Evolutionary conservation across 2,888 invertebrate genomes (phyloP).

Genomic region (Pelosia muscerda): DNA sequence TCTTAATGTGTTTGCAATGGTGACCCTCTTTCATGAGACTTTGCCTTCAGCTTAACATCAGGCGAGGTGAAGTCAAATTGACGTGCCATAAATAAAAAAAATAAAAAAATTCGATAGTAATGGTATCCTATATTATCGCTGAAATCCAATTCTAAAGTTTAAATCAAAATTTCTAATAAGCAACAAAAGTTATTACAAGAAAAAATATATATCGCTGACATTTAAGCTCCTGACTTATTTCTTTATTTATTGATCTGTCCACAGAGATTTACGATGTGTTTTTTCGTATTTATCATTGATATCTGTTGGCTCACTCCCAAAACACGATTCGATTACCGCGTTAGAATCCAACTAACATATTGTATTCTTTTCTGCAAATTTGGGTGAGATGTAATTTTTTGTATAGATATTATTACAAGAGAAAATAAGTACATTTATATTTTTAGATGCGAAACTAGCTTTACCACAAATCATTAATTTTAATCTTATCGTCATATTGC

Average conservation of each 20-base stretch:
- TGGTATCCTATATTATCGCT: not conserved
- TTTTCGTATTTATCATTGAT: conserved; percentile 48
- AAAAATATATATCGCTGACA: not conserved
- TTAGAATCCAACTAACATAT: conserved; percentile 39
- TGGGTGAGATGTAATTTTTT: conserved; percentile 25
- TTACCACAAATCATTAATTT: not conserved
- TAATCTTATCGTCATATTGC: not conserved
- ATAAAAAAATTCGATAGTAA: too few relatives aligned
- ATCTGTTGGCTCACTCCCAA: conserved; percentile 53
- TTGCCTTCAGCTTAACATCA: too few relatives aligned
- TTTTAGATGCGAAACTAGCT: not conserved
- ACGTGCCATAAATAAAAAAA: too few relatives aligned
- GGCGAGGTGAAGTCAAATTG: too few relatives aligned
- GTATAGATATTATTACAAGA: not conserved
- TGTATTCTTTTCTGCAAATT: conserved; percentile 39
- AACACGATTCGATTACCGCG: conserved; percentile 53
- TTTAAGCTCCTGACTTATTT: conserved; percentile 13
- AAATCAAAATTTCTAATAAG: not conserved
- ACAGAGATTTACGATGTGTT: conserved; percentile 24
- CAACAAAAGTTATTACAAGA: not conserved
- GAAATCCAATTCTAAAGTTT: not conserved
- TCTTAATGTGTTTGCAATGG: too few relatives aligned
- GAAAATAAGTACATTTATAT: not conserved
- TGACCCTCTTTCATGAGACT: too few relatives aligned
- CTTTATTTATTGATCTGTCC: conserved; percentile 32